Evolutionary conservation across 2,797 vertebrate species (phyloP), one percentile per base, ranked within the genome.

Genomic region (Danionella dracula): DNA sequence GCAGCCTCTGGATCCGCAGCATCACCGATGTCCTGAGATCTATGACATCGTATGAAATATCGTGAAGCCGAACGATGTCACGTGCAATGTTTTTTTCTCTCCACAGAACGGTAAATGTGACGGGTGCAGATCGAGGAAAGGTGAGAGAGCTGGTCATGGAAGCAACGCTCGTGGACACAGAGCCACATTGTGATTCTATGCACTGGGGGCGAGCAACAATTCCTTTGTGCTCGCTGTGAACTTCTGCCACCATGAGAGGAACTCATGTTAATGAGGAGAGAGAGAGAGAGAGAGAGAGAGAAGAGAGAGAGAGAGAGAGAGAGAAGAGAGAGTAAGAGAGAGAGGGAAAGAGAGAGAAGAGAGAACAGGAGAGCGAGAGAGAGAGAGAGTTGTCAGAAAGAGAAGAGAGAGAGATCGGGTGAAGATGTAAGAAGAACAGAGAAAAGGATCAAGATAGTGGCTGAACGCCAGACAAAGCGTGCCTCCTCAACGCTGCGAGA

Each of bases 191-290:
- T 87, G 66, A 72, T 74, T 70, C 67, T 81, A 81, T 82, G 75
- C 80, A 67, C 56, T 78, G 82, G 78, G 78, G 82, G 88, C 81
- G 85, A 84, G 81, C 73, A 82, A 78, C 76, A 80, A 85, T 82
- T 86, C 76, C 74, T 81, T 9, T 40, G 71, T 80, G 79, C 75
- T 75, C 75, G 75, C 58, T 31, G 64, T 82, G 76, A 75, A 69
- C 63, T 75, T 74, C 68, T 81, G 79, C 70, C 70, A 80, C 71
- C 62, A 61, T 73, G 72, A 74, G 71, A 64, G 44, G 78, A 70
- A 76, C 50, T 42, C 57, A 45, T 71, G 46, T 37, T 48, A 71
- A n/a, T n/a, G n/a, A n/a, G n/a, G n/a, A n/a, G n/a, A n/a, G n/a
- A n/a, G n/a, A n/a, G n/a, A n/a, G n/a, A n/a, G n/a, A n/a, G n/a